Percentiles rank a stretch among this genome's conserved stretches.
Evolutionary conservation across 2,888 invertebrate species (phyloP).

Genomic region (Caenorhabditis sulstoni): DNA sequence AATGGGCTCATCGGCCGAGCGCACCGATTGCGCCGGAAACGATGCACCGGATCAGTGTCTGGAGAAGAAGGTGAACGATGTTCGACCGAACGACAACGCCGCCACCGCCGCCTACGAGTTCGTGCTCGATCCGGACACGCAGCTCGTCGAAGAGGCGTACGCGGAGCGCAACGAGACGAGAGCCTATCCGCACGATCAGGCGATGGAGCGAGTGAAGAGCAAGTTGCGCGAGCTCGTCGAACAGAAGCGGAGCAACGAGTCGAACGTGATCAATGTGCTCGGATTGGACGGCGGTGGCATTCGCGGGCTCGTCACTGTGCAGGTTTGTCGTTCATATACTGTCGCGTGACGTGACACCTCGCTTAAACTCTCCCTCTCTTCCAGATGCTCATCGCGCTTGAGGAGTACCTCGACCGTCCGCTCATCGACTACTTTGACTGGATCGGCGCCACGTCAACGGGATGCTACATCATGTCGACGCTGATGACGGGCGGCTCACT

Average conservation of each 20-base stretch:
- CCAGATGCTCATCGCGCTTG: conserved; percentile 73
- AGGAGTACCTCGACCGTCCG: conserved; percentile 73
- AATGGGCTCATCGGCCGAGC: conserved; percentile 3
- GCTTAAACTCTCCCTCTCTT: conserved; percentile 25
- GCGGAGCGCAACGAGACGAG: conserved; percentile 57
- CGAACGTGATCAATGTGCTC: conserved; percentile 82
- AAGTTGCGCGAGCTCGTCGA: conserved; percentile 61
- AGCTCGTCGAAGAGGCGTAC: conserved; percentile 62
- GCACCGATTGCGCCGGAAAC: no score
- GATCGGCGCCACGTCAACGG: conserved; percentile 92
- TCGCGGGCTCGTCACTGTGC: conserved; percentile 83
- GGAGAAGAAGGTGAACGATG: conserved; percentile 44
- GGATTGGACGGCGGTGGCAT: conserved; percentile 98
- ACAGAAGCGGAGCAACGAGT: conserved; percentile 52
- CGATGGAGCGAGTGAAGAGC: conserved; percentile 63
- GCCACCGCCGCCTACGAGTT: conserved; percentile 66
- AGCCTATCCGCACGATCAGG: conserved; percentile 60
- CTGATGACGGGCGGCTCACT: conserved; percentile 85
- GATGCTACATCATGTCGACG: conserved; percentile 92
- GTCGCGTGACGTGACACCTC: no score
- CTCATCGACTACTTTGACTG: conserved; percentile 88
- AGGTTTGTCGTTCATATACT: no score
- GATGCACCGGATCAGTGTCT: conserved; percentile 9
- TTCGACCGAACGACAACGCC: conserved; percentile 41
- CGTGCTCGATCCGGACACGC: conserved; percentile 66